Base-by-base conservation (phyloP, 2,797 vertebrate species). In the Sebastes glaucus region DNA sequence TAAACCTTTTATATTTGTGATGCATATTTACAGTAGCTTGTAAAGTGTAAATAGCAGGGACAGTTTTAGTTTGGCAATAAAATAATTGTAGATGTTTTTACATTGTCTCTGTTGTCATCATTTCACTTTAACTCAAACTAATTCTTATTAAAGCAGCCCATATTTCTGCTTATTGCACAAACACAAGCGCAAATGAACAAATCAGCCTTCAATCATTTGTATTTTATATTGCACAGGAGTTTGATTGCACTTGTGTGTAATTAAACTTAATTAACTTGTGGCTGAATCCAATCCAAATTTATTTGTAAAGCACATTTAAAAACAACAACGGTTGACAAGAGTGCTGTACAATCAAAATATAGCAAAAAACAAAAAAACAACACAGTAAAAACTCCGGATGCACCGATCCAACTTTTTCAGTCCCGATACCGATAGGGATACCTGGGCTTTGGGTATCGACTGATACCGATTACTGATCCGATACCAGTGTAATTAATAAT, bases 1-100 rank as follows among this genome's bases (percentile, higher is more conserved):
- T 93, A 91, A 94, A 92, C 90, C 76, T 91, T 95, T 94, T 94
- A 81, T 94, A 95, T 95, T 91, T 94, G 85, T 94, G 89, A 92
- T 92, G 92, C 92, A 85, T 93, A 94, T 95, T 93, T 92, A 88
- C 90, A 84, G 77, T 88, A 94, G 94, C 85, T 91, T 96, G 92
- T 95, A 95, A 94, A 95, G 91, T 96, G 96, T 96, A 96, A 94
- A 96, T 96, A 96, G 93, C 88, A 89, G 84, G 92, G 90, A 89
- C 88, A 87, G 88, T 91, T 94, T 95, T 95, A 95, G 94, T 94
- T 94, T 94, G 93, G 81, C 92, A 96, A 95, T 96, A 95, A 96
- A 94, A 92, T 91, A 92, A 94, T 92, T 95, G 76, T 93, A 94
- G 89, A 94, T 88, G 90, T 95, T 96, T 95, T 92, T 92, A 93